Base-by-base conservation (phyloP, 2,888 invertebrate species). In the Acronicta aceris region DNA sequence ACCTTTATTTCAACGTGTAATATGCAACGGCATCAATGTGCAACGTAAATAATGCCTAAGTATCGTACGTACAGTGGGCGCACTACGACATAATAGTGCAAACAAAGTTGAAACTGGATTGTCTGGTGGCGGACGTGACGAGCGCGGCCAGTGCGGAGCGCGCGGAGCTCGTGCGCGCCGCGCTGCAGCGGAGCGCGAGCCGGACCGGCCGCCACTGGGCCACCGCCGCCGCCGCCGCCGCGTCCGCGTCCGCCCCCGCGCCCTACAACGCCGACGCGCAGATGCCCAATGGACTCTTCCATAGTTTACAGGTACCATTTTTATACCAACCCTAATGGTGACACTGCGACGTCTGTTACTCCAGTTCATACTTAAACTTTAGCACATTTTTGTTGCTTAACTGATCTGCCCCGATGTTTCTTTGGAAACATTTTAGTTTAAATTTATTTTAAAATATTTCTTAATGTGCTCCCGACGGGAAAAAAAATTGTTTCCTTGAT, bases 201-300 rank as follows among this genome's bases (percentile, higher is more conserved):
- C 21, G 21, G 21, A n/a, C n/a, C 0, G 90, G 90, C 0, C 87
- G 84, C 81, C 84, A 85, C 60, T 90, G 91, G 90, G 0, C 9
- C 0, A 47, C 58, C 0, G 25, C 10, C 33, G 10, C 33, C 33
- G 10, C 2, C 36, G 10, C 12, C 6, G 45, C 12, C 5, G 27
- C 5, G 27, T 54, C 9, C 0, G 50, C 57, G 25, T 0, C 36
- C 2, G 13, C 36, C 13, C 13, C 2, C 38, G 10, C 10, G 0
- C 10, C 7, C 1, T 25, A 1, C 0, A 9, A 17, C 27, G 4
- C 43, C 38, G 55, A 46, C 48, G 47, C 36, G 46, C n/a, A 45
- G 2, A 60, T 65, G 13, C 43, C 83, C 5, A 86, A 76, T 12
- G 89, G 88, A 12, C 83, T 74, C 70, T 88, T 86, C 65, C 90